These are phyloP conservation scores for Trachymyrmex septentrionalis DNA, from an alignment of 1,140 invertebrate genomes.

Conservation along the genomic window DNA sequence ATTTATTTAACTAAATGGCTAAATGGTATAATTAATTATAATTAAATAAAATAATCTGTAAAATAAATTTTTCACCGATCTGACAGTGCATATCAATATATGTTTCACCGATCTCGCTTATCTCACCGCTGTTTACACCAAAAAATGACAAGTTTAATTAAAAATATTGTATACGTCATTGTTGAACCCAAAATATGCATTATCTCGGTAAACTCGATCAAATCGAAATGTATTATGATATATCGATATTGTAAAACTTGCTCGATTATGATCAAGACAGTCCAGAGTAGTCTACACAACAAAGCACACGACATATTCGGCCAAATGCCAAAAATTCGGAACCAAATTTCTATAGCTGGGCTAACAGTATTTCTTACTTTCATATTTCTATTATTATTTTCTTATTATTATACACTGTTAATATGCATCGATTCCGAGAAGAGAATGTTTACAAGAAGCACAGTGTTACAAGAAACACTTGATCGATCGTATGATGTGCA, in stretches of 20 bases:
- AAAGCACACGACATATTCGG: background rate
- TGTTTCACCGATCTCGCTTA: background rate
- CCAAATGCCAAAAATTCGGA: slow-evolving; percentile 40
- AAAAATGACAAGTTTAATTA: slow-evolving; percentile 22
- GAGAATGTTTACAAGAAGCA: background rate
- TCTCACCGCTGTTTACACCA: slow-evolving; percentile 44
- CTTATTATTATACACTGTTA: background rate
- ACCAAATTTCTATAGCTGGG: background rate
- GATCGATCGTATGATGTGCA: background rate
- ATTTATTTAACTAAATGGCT: background rate
- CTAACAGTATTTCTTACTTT: background rate
- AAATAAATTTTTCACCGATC: background rate
- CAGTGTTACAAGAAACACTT: background rate
- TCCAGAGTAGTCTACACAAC: slow-evolving; percentile 13
- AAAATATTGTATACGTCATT: background rate
- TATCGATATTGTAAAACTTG: slow-evolving; percentile 28
- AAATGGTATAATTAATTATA: background rate
- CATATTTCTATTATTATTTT: slow-evolving; percentile 7
- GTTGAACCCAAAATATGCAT: background rate
- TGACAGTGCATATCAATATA: background rate
- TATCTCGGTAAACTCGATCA: background rate
- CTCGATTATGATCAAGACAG: background rate
- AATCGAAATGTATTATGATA: background rate
- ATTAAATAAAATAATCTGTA: background rate
- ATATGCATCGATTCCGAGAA: background rate